Evolutionary conservation across 2,797 vertebrate species (phyloP), one percentile per base, ranked within the genome.

Genomic region (Valencia hispanica): DNA sequence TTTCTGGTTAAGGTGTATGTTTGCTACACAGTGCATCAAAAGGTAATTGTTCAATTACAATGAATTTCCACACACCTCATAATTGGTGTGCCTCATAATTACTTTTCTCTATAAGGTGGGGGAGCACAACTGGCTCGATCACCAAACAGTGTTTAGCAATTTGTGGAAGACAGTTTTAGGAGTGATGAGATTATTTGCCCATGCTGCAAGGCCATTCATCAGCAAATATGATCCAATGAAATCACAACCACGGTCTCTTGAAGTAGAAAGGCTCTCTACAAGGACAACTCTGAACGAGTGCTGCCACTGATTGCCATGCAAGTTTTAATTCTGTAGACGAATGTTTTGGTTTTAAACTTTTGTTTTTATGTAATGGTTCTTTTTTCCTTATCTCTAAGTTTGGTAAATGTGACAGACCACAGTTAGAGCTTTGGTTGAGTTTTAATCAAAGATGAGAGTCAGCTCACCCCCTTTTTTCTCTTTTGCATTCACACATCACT

Each of bases 81-180:
- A 17, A 50, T 50, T 70, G 30, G 18, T 12, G 18, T 22, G 30
- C 2, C 6, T 36, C 32, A 34, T 70, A 70, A 51, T 70, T 51
- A 51, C 18, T 36, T 59, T 59, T 39, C 53, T 73, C n/a, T 61
- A 17, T 69, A 45, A 59, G 17, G 18, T 69, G 53, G 43, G 57
- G 65, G 36, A 20, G 18, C 20, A 7, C 36, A 45, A 27, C 59
- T 12, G 18, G 32, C 57, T 53, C 50, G 18, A 48, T 22, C 41
- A 68, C 43, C 71, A 73, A 61, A 73, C 14, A 9, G 43, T 8
- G 30, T 79, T 61, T 20, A 59, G 65, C 72, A 70, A 70, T 65
- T 51, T 65, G 32, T 65, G 61, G 39, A 50, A 69, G 30, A 30
- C 61, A 32, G 59, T 69, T 79, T 32, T 20, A 27, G 30, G 30